These are phyloP conservation scores for Drosophila biarmipes DNA, from an alignment of 1,140 invertebrate genomes.

Conservation along the genomic window DNA sequence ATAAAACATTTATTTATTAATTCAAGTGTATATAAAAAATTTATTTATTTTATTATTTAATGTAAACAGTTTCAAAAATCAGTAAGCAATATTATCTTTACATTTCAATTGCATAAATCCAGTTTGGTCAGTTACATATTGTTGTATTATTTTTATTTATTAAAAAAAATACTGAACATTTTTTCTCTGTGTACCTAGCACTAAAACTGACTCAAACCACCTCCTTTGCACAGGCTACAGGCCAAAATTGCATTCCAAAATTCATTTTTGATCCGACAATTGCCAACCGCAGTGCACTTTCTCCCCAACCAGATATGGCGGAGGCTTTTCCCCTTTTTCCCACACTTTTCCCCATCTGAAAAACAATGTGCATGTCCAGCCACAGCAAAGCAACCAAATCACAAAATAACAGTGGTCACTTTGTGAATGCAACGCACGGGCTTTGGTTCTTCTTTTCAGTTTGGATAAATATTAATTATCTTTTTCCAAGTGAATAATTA, in stretches of 20 bases:
- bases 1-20: no score
- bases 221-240: slow-evolving; percentile 2
- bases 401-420: slow-evolving; percentile 24
- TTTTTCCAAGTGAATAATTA: background rate
- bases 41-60: no score
- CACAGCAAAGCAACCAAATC: slow-evolving; percentile 23
- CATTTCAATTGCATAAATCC: no score
- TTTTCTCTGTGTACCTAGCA: slow-evolving; percentile 22
- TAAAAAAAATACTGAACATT: background rate
- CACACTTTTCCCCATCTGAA: slow-evolving; percentile 9
- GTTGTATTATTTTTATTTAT: no score
- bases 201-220: slow-evolving; percentile 8
- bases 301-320: slow-evolving; percentile 8
- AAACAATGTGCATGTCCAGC: slow-evolving; percentile 27
- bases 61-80: no score
- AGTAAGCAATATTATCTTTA: no score
- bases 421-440: slow-evolving; percentile 4
- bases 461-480: background rate
- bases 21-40: no score
- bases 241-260: slow-evolving; percentile 22
- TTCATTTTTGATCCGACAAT: slow-evolving; percentile 43
- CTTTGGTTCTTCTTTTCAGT: background rate
- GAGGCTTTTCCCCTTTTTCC: background rate
- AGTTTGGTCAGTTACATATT: no score
- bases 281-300: slow-evolving; percentile 39